Conservation (phyloP, 2,888 invertebrate genomes). For the Andrena marginata region DNA sequence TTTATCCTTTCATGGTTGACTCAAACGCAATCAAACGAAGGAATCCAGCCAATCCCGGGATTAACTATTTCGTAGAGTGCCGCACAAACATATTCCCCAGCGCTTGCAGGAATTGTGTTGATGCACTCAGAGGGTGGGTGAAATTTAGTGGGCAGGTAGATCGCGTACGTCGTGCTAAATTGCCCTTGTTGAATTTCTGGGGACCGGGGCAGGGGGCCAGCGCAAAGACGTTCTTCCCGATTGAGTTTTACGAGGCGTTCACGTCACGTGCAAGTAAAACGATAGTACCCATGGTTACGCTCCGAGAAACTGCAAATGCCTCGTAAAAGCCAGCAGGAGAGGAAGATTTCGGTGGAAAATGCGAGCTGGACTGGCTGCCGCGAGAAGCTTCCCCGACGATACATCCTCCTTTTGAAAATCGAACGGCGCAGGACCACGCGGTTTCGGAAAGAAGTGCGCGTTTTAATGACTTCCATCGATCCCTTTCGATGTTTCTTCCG, state of each 20-base stretch:
- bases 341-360: constrained; percentile 60
- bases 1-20: neutral
- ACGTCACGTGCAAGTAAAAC: constrained; percentile 69
- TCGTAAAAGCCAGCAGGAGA: constrained; percentile 73
- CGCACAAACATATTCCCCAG: constrained; percentile 16
- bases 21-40: neutral
- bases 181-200: constrained; percentile 43
- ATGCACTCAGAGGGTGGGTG: constrained; percentile 1
- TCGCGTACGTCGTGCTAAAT: constrained; percentile 45
- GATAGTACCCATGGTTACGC: constrained; percentile 64
- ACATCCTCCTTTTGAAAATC: neutral
- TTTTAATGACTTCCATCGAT: neutral
- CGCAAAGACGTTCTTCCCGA: constrained; percentile 64
- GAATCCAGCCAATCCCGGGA: neutral
- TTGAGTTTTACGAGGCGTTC: constrained; percentile 74
- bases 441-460: too few relatives aligned
- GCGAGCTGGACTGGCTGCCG: constrained; percentile 31
- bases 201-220: neutral
- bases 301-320: constrained; percentile 66
- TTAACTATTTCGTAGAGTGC: neutral
- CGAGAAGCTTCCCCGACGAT: neutral
- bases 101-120: constrained; percentile 33
- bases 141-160: neutral
- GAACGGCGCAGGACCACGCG: neutral
- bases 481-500: neutral